These are phyloP conservation scores for Hemiprocne comata DNA, from an alignment of 2,113 vertebrate species.

Conservation along the genomic window DNA sequence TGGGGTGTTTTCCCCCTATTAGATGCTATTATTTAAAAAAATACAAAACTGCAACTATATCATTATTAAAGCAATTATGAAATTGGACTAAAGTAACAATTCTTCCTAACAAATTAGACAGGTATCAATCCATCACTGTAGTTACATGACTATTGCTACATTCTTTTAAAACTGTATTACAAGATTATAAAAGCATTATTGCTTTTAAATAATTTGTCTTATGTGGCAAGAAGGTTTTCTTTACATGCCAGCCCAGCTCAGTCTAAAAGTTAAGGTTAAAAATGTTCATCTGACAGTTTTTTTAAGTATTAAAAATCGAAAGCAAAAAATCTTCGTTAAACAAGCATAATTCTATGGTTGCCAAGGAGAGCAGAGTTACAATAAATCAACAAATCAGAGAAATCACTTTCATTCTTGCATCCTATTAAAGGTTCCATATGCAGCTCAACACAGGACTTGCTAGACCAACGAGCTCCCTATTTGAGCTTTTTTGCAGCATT, in stretches of 20 bases:
- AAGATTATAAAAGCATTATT: neutral
- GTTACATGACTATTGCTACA: neutral
- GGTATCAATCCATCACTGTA: neutral
- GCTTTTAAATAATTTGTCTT: neutral
- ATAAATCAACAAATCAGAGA: neutral
- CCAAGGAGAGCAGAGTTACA: neutral
- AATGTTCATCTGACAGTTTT: neutral
- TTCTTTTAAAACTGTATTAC: neutral
- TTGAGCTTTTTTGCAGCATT: neutral
- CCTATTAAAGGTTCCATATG: neutral
- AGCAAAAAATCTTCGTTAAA: neutral
- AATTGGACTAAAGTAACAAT: neutral
- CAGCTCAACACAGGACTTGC: neutral
- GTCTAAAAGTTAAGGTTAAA: neutral
- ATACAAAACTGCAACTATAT: neutral
- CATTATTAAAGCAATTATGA: neutral
- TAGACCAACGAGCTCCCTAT: neutral
- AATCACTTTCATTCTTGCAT: neutral
- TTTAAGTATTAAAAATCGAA: neutral
- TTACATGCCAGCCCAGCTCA: neutral
- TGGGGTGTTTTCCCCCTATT: rapidly evolving
- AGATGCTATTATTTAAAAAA: neutral
- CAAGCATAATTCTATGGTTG: neutral
- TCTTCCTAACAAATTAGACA: neutral
- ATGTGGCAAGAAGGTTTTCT: neutral